Percentiles rank a stretch among this genome's conserved stretches.
Conservation (phyloP, 2,888 invertebrate species). For the Diadromus collaris region DNA sequence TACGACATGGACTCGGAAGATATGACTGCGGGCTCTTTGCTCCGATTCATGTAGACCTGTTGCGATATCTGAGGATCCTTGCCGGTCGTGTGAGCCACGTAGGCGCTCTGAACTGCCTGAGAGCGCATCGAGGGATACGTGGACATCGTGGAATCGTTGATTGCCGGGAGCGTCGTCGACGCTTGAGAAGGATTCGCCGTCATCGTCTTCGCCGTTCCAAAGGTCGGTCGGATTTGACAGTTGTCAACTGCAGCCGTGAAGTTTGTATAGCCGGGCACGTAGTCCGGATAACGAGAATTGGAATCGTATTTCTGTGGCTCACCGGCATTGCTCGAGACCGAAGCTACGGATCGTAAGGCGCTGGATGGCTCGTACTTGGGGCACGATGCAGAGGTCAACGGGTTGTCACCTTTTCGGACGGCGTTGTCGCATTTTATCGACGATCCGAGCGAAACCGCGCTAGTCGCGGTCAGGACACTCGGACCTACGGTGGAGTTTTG, state of each 20-base stretch:
- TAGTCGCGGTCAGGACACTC: slow-evolving; percentile 17
- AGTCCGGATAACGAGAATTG: slow-evolving; percentile 68
- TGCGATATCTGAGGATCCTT: slow-evolving; percentile 63
- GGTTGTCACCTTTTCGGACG: slow-evolving; percentile 32
- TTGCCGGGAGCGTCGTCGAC: neutral
- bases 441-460: slow-evolving; percentile 17
- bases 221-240: slow-evolving; percentile 41
- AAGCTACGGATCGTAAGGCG: slow-evolving; percentile 17
- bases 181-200: slow-evolving; percentile 16
- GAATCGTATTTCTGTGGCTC: slow-evolving; percentile 64
- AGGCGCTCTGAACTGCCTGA: slow-evolving; percentile 64
- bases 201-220: slow-evolving; percentile 5
- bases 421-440: slow-evolving; percentile 41
- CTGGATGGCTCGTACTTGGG: slow-evolving; percentile 40
- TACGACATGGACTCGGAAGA: slow-evolving; percentile 43
- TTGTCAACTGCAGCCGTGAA: slow-evolving; percentile 40
- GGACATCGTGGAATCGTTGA: slow-evolving; percentile 13
- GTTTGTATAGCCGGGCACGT: slow-evolving; percentile 68
- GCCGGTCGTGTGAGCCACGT: slow-evolving; percentile 64
- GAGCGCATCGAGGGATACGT: slow-evolving; percentile 53
- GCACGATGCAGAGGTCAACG: slow-evolving; percentile 6
- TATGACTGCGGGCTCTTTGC: slow-evolving; percentile 58
- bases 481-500: slow-evolving; percentile 15
- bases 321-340: slow-evolving; percentile 38
- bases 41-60: slow-evolving; percentile 60